Percentiles rank a stretch among this genome's conserved stretches.
Evolutionary conservation across 2,888 invertebrate genomes (phyloP).

Genomic region (Lepidocyrtinus sp.): DNA sequence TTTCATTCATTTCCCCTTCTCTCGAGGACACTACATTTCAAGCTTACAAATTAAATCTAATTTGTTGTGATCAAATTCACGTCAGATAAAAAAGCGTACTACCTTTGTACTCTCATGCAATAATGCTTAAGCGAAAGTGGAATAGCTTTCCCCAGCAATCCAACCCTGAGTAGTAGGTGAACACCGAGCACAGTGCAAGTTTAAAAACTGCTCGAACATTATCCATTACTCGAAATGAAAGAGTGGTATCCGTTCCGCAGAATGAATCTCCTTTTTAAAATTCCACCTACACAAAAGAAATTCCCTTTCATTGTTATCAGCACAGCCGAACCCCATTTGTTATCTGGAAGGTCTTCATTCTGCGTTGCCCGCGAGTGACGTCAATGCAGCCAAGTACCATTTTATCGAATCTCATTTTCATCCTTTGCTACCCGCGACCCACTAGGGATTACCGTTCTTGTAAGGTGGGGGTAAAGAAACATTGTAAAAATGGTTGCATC

Average conservation of each 20-base stretch:
- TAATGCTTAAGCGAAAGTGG: no score
- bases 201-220: neutral
- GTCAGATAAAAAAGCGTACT: neutral
- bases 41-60: neutral
- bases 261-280: neutral
- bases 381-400: neutral
- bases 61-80: neutral
- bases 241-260: neutral
- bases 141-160: neutral
- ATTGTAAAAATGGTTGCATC: no score
- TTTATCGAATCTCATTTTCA: neutral
- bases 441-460: neutral
- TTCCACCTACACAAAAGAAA: neutral
- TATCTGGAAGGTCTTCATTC: neutral
- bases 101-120: neutral
- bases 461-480: neutral
- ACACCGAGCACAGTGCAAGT: neutral
- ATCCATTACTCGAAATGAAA: neutral
- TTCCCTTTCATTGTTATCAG: neutral
- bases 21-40: neutral
- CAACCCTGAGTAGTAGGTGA: neutral
- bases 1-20: neutral
- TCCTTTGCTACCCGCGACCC: neutral
- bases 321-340: neutral
- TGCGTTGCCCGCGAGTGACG: neutral